Evolutionary conservation across 2,797 vertebrate genomes (phyloP).

Genomic region (Pseudocheirus occidentalis): DNA sequence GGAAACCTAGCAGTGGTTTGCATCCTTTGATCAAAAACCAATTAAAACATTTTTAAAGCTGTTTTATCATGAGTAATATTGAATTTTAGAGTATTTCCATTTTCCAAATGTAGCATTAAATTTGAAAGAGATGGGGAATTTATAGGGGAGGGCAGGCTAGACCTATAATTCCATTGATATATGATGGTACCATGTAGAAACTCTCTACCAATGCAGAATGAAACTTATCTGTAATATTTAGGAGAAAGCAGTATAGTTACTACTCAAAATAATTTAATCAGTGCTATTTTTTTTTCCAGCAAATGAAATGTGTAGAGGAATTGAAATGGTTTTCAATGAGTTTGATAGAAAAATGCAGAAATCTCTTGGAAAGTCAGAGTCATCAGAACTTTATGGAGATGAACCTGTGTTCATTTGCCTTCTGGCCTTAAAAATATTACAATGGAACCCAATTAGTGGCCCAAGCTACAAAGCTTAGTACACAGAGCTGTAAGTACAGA

Average conservation of each 20-base stretch:
- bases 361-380: not conserved
- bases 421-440: not conserved
- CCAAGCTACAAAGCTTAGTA: not conserved
- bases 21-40: not conserved
- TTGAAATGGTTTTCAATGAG: constrained; percentile 13
- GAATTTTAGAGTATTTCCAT: not conserved
- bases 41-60: not conserved
- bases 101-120: not conserved
- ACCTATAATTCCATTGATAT: not conserved
- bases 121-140: not conserved
- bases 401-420: too few species aligned
- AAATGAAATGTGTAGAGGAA: not conserved
- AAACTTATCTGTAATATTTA: not conserved
- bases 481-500: rapidly evolving
- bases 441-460: not conserved
- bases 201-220: not conserved
- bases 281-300: not conserved
- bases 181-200: not conserved
- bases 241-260: not conserved
- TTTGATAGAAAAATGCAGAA: not conserved
- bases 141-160: not conserved
- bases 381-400: not conserved
- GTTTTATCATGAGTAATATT: not conserved
- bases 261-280: not conserved
- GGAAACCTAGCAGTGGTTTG: not conserved